These are phyloP conservation scores for Empidonax alnorum DNA, from an alignment of 2,113 vertebrate genomes.

Conservation along the genomic window DNA sequence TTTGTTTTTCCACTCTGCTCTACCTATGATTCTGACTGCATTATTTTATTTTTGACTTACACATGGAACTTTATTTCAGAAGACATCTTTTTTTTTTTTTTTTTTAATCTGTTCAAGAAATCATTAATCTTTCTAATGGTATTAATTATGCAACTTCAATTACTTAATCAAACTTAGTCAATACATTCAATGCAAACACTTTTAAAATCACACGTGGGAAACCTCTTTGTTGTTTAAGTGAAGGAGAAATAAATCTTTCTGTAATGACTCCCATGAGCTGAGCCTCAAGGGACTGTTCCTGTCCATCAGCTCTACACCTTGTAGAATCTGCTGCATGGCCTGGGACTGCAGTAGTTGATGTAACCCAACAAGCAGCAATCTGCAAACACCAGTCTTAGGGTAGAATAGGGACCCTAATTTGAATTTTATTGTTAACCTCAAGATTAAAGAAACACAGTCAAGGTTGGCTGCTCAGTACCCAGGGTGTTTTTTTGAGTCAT, in stretches of 20 bases:
- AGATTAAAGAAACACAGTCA: background rate
- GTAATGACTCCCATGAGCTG: conserved; percentile 11
- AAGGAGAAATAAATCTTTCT: conserved; percentile 41
- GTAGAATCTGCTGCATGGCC: background rate
- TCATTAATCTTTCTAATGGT: background rate
- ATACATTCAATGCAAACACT: conserved; percentile 12
- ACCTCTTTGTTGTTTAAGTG: conserved; percentile 11
- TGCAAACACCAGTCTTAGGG: background rate
- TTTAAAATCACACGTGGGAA: conserved; percentile 22
- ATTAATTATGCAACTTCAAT: conserved; percentile 22
- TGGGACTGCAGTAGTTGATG: background rate
- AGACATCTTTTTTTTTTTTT: background rate
- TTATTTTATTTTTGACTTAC: background rate
- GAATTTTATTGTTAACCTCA: conserved; percentile 19
- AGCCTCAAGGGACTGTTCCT: background rate
- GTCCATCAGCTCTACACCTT: background rate
- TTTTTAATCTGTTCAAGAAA: conserved; percentile 15
- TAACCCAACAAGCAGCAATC: conserved; percentile 10
- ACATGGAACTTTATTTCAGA: background rate
- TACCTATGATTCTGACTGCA: background rate
- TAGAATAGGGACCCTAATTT: conserved; percentile 21
- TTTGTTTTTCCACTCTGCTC: background rate
- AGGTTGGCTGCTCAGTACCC: background rate
- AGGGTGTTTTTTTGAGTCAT: background rate
- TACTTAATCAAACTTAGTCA: conserved; percentile 37